A percentile compares a stretch with the other conserved stretches of the same genome.
phyloP scores from a whole-genome alignment of 2,888 invertebrate species.

The Smittia sp. region DNA sequence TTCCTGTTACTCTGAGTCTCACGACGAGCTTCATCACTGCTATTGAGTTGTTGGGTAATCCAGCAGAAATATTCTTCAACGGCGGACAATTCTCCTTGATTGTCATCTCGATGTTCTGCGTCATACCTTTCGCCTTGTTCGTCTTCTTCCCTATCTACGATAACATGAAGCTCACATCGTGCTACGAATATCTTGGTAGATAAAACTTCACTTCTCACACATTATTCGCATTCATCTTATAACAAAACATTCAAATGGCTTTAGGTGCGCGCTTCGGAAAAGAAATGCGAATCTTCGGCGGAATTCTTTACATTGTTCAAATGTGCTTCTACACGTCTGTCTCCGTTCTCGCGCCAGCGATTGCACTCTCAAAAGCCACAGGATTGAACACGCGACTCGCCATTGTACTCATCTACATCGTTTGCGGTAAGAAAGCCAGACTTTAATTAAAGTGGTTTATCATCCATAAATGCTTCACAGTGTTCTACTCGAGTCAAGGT shows the following conservation, averaged over 20 bases:
- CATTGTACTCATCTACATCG: conserved; percentile 83
- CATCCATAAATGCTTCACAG: too few relatives aligned
- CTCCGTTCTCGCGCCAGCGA: conserved; percentile 80
- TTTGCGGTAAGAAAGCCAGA: too few relatives aligned
- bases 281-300: conserved; percentile 52
- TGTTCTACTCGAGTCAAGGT: conserved; percentile 91
- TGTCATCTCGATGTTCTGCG: conserved; percentile 69
- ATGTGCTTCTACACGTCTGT: conserved; percentile 83
- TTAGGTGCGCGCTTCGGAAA: conserved; percentile 57
- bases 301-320: conserved; percentile 55
- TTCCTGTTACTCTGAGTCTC: conserved; percentile 86
- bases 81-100: conserved; percentile 87
- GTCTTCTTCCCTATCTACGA: conserved; percentile 84
- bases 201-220: too few relatives aligned
- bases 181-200: conserved; percentile 78
- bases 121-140: conserved; percentile 74
- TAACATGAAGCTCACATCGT: conserved; percentile 77
- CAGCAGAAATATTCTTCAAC: conserved; percentile 85
- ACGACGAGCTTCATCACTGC: conserved; percentile 91
- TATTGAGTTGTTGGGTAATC: conserved; percentile 85
- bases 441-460: too few relatives aligned
- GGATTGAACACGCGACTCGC: conserved; percentile 85
- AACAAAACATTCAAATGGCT: too few relatives aligned
- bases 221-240: too few relatives aligned
- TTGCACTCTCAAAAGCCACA: conserved; percentile 82